These are phyloP conservation scores for Ormyrus labotus DNA, from an alignment of 2,888 invertebrate genomes.

Conservation along the genomic window DNA sequence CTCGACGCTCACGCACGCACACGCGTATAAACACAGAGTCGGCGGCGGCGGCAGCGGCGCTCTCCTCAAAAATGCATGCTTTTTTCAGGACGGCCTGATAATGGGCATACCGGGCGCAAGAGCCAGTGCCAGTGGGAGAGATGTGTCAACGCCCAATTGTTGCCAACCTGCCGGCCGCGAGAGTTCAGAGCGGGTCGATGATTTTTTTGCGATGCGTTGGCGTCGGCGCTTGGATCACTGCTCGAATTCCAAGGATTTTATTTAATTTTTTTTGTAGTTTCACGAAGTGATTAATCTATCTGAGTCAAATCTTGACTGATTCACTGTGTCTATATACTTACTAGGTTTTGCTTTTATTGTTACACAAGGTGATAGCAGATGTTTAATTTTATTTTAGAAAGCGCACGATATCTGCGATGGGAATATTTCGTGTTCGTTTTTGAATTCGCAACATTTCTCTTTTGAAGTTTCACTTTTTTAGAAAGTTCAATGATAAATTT, in stretches of 20 bases:
- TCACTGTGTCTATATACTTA: too few relatives aligned
- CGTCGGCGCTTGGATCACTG: too few relatives aligned
- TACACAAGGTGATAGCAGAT: too few relatives aligned
- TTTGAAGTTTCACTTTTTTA: too few relatives aligned
- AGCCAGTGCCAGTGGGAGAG: neutral
- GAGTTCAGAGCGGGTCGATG: neutral
- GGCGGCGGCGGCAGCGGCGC: neutral
- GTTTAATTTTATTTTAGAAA: too few relatives aligned
- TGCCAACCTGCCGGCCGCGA: slow-evolving; percentile 59
- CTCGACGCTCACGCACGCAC: neutral
- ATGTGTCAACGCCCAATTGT: slow-evolving; percentile 67
- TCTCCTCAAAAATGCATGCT: slow-evolving; percentile 10
- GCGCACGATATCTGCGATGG: too few relatives aligned
- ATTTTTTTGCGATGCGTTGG: neutral
- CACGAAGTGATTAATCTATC: too few relatives aligned
- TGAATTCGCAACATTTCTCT: too few relatives aligned
- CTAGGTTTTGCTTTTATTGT: too few relatives aligned
- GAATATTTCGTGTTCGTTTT: too few relatives aligned
- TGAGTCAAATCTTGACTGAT: too few relatives aligned
- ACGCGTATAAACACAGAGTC: neutral
- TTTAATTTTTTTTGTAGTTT: neutral
- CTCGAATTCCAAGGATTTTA: neutral
- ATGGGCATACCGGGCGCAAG: slow-evolving; percentile 11
- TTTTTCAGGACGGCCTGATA: neutral
- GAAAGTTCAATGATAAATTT: too few relatives aligned